A percentile compares a stretch with the other conserved stretches of the same genome.
Evolutionary conservation across 2,888 invertebrate species (phyloP).

Genomic region (Epirrita christyi): DNA sequence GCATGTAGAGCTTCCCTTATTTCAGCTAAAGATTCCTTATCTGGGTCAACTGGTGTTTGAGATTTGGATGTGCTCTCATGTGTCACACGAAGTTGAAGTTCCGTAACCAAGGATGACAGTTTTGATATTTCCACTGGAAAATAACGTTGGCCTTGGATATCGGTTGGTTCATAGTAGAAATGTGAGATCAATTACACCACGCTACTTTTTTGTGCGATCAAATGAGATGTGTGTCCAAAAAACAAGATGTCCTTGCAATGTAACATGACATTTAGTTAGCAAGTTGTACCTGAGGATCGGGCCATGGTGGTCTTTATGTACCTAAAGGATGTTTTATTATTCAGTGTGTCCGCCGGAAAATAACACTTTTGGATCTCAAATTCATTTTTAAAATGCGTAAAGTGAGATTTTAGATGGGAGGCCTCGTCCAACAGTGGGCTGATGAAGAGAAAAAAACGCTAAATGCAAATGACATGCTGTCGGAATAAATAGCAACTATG

Average conservation of each 20-base stretch:
- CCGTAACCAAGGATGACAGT: slow-evolving; percentile 56
- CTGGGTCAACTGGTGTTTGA: slow-evolving; percentile 38
- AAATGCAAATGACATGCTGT: too few species aligned
- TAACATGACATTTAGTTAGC: too few species aligned
- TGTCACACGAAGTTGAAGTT: slow-evolving; percentile 55
- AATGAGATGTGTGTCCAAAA: slow-evolving; percentile 5
- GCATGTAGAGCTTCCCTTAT: slow-evolving; percentile 62
- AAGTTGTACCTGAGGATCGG: too few species aligned
- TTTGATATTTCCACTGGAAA: slow-evolving; percentile 67
- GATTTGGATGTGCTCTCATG: slow-evolving; percentile 34
- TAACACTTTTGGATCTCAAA: too few species aligned
- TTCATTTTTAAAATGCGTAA: too few species aligned
- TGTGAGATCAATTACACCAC: slow-evolving; percentile 2
- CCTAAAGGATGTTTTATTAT: too few species aligned
- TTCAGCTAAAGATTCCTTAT: slow-evolving; percentile 57
- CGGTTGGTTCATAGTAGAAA: background rate
- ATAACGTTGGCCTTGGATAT: background rate
- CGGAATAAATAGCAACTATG: too few species aligned
- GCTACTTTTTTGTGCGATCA: background rate
- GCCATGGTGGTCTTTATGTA: too few species aligned
- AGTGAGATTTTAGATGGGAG: too few species aligned
- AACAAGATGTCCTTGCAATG: slow-evolving; percentile 6
- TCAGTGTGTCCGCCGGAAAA: too few species aligned
- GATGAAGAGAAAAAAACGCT: too few species aligned
- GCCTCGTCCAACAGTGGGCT: too few species aligned